These are phyloP conservation scores for Scaptomyza cyrtandrae DNA, from an alignment of 2,888 invertebrate species.

Conservation along the genomic window DNA sequence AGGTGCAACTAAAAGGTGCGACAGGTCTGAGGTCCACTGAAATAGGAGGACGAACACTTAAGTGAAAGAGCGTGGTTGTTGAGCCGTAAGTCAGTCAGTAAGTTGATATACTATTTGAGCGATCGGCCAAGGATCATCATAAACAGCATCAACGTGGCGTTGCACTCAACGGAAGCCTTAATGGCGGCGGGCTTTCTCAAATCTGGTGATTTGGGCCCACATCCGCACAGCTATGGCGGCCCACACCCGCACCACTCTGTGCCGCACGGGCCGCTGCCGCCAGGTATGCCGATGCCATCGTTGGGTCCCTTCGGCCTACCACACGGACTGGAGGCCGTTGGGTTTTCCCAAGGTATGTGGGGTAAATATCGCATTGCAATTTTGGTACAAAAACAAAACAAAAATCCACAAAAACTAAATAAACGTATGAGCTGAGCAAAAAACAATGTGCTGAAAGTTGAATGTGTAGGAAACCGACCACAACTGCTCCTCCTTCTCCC, in stretches of 20 bases:
- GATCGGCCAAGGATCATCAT: constrained; percentile 36
- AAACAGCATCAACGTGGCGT: constrained; percentile 84
- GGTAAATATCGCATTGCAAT: constrained; percentile 84
- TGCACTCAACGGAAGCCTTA: constrained; percentile 85
- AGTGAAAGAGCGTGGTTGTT: constrained; percentile 2
- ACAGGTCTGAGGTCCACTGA: constrained; percentile 1
- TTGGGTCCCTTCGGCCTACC: constrained; percentile 85
- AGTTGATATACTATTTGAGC: constrained; percentile 17
- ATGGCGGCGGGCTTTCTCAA: constrained; percentile 85
- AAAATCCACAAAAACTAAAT: not conserved
- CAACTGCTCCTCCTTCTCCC: not conserved
- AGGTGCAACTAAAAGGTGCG: constrained; percentile 6
- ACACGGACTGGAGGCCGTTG: constrained; percentile 85
- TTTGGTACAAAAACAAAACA: constrained; percentile 65
- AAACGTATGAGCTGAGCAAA: constrained; percentile 7
- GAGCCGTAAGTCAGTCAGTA: constrained; percentile 1
- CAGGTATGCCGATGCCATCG: constrained; percentile 85
- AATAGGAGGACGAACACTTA: constrained; percentile 9
- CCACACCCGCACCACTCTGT: constrained; percentile 85
- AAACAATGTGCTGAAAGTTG: constrained; percentile 68
- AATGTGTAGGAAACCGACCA: constrained; percentile 2
- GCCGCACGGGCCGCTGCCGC: constrained; percentile 84
- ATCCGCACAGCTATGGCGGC: constrained; percentile 85
- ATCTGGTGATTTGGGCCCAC: constrained; percentile 84
- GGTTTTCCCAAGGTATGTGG: constrained; percentile 86